phyloP scores from a whole-genome alignment of 2,797 vertebrate species.

The Coranthus polyacanthus region DNA sequence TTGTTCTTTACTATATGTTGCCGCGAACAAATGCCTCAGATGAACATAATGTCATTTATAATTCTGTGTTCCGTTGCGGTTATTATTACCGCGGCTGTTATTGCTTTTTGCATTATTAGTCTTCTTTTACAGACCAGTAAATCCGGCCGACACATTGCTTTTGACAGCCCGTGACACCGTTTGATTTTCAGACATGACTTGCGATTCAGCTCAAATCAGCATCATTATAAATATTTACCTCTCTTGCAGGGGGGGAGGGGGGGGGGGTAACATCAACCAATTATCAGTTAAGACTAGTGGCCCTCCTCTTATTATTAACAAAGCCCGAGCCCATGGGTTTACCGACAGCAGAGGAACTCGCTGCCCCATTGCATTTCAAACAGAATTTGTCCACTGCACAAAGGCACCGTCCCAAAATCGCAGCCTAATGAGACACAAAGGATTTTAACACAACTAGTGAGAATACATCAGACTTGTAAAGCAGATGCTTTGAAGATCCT shows the following conservation, averaged over 20 bases:
- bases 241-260: neutral
- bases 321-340: conserved; percentile 54
- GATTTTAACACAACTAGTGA: conserved; percentile 72
- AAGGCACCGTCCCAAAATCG: conserved; percentile 71
- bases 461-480: conserved; percentile 80
- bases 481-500: conserved; percentile 80
- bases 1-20: neutral
- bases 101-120: neutral
- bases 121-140: too few relatives aligned
- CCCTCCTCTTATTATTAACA: conserved; percentile 49
- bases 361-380: conserved; percentile 74
- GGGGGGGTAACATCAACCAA: conserved; percentile 1
- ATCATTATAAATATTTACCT: conserved; percentile 12
- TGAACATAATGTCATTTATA: too few relatives aligned
- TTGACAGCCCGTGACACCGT: neutral
- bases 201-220: neutral
- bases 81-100: neutral
- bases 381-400: conserved; percentile 74
- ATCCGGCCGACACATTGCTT: conserved; percentile 1
- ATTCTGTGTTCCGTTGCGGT: too few relatives aligned
- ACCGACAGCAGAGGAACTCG: conserved; percentile 22
- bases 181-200: neutral
- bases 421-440: conserved; percentile 83
- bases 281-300: conserved; percentile 47
- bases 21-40: too few relatives aligned